phyloP scores from a whole-genome alignment of 2,113 vertebrate species.

The Probosciger aterrimus region DNA sequence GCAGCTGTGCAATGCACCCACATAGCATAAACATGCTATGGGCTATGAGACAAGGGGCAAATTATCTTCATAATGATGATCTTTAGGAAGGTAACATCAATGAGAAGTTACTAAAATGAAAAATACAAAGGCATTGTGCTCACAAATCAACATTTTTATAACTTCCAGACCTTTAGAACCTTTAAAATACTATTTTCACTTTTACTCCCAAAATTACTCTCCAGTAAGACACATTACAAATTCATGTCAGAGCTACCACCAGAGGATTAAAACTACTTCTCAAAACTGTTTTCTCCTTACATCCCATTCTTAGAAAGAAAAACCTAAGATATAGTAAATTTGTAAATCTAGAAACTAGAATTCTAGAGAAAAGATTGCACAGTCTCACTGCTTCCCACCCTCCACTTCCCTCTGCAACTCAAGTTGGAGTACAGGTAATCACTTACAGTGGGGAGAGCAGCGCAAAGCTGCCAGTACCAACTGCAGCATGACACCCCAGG shows the following conservation, averaged over 20 bases:
- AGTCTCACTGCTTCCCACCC: neutral
- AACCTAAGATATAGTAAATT: neutral
- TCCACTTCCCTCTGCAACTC: neutral
- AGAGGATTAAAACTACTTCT: neutral
- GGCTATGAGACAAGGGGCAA: neutral
- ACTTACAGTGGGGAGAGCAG: neutral
- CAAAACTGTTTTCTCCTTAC: neutral
- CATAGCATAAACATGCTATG: neutral
- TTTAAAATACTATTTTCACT: neutral
- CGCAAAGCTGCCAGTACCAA: no score
- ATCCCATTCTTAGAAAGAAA: neutral
- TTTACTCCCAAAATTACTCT: neutral
- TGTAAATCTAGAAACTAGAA: neutral
- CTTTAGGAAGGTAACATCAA: neutral
- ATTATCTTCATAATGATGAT: neutral
- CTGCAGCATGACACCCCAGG: neutral
- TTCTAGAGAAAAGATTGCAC: neutral
- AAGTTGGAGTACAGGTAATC: neutral
- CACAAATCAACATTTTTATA: neutral
- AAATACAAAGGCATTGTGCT: neutral
- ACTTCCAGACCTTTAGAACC: neutral
- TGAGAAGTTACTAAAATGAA: neutral
- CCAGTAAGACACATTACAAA: neutral
- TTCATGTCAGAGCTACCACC: neutral
- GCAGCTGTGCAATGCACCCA: neutral